These are phyloP conservation scores for Amia ocellicauda DNA, from an alignment of 2,113 vertebrate genomes.

Conservation along the genomic window DNA sequence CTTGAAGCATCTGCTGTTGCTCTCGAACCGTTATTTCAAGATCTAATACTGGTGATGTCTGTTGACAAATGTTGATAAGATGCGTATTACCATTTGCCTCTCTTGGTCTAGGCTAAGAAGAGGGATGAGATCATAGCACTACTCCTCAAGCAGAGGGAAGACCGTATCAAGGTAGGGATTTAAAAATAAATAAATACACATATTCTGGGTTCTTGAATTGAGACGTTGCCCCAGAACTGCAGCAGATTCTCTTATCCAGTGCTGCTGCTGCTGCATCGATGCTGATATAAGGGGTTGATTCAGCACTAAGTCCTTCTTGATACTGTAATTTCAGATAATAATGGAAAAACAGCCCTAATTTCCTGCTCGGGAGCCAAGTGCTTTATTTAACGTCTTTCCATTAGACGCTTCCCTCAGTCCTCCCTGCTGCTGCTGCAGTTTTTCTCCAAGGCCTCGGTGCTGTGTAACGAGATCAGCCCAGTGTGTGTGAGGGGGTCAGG, in stretches of 20 bases:
- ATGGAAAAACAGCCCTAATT: background rate
- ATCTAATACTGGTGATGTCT: too few relatives aligned
- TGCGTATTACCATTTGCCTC: too few relatives aligned
- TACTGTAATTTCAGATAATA: constrained; percentile 4
- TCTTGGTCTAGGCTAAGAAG: constrained; percentile 55
- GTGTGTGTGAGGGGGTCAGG: background rate
- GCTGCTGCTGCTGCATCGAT: too few relatives aligned
- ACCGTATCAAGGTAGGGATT: constrained; percentile 57
- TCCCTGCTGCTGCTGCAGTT: background rate
- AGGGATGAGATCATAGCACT: constrained; percentile 64
- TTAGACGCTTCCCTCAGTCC: background rate
- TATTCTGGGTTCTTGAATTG: background rate
- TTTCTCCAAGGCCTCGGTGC: background rate
- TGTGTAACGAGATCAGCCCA: background rate
- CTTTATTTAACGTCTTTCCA: constrained; percentile 8
- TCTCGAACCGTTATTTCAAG: too few relatives aligned
- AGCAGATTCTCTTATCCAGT: background rate
- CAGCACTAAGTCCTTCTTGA: background rate
- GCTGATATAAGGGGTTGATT: background rate
- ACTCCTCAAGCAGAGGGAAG: constrained; percentile 64
- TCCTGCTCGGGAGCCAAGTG: background rate
- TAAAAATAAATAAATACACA: background rate
- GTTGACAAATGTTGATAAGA: too few relatives aligned
- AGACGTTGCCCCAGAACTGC: background rate
- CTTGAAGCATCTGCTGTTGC: too few relatives aligned